Percentiles rank a stretch among this genome's conserved stretches.
Evolutionary conservation across 2,888 invertebrate species (phyloP).

Genomic region (Teleiodes luculella): DNA sequence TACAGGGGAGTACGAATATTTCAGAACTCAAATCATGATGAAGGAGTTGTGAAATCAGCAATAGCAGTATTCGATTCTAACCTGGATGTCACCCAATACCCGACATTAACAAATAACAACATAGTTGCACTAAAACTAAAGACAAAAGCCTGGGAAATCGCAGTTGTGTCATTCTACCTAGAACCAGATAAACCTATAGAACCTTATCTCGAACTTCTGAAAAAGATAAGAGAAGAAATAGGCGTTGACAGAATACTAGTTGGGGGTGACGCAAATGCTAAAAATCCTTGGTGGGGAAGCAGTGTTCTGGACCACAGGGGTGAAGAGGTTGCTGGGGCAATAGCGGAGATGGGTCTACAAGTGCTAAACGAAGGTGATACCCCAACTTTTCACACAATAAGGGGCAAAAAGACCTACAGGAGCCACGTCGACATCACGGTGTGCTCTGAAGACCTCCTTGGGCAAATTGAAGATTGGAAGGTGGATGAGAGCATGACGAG

Average conservation of each 20-base stretch:
- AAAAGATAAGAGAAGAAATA: neutral
- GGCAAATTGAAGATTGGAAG: neutral
- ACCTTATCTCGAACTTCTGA: slow-evolving; percentile 5
- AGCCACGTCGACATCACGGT: slow-evolving; percentile 4
- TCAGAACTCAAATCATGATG: no score
- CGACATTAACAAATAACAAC: no score
- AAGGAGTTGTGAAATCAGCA: no score
- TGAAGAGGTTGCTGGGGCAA: neutral
- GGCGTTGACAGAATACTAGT: neutral
- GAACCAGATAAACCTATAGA: slow-evolving; percentile 11
- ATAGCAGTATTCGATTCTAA: no score
- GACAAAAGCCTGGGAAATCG: slow-evolving; percentile 11
- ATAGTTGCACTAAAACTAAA: slow-evolving; percentile 11
- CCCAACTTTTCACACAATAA: slow-evolving; percentile 6
- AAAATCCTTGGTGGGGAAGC: slow-evolving; percentile 18
- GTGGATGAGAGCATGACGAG: neutral
- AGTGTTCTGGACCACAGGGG: slow-evolving; percentile 1
- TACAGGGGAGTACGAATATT: neutral
- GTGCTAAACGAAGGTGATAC: neutral
- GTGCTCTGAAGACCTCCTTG: neutral
- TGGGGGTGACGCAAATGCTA: slow-evolving; percentile 20
- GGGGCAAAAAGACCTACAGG: neutral
- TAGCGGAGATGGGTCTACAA: slow-evolving; percentile 9
- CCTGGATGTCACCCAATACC: no score
- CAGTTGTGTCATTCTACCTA: slow-evolving; percentile 14